phyloP scores from a whole-genome alignment of 2,888 invertebrate species.

The Drosophila robusta region DNA sequence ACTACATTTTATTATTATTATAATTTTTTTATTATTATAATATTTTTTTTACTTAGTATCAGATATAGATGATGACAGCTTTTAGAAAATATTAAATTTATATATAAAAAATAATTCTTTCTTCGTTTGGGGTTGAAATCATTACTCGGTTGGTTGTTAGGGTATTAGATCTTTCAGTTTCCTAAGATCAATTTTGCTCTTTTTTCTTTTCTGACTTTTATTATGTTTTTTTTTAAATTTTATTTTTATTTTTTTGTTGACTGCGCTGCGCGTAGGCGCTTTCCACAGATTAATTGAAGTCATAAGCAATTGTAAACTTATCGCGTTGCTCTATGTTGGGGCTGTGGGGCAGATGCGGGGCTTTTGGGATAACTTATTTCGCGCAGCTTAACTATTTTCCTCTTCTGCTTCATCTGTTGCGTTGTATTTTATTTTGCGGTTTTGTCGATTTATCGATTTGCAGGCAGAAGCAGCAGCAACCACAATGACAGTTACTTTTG shows the following conservation, averaged over 20 bases:
- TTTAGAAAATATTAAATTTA: no score
- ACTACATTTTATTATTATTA: no score
- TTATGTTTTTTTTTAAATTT: slow-evolving; percentile 16
- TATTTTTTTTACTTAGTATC: no score
- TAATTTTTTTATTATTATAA: no score
- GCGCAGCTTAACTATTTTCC: slow-evolving; percentile 19
- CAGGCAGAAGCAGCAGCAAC: slow-evolving; percentile 49
- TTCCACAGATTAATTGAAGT: slow-evolving; percentile 82
- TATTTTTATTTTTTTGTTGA: slow-evolving; percentile 6
- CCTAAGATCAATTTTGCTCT: neutral
- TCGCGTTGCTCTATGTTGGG: slow-evolving; percentile 61
- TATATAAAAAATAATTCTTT: no score
- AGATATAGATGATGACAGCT: no score
- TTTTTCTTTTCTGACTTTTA: slow-evolving; percentile 12
- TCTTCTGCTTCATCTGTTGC: slow-evolving; percentile 4
- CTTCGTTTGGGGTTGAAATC: no score
- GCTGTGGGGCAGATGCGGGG: slow-evolving; percentile 2
- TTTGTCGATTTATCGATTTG: slow-evolving; percentile 74
- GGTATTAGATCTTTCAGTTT: slow-evolving; percentile 2
- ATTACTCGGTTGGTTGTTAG: neutral
- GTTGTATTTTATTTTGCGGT: slow-evolving; percentile 39
- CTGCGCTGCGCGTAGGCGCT: slow-evolving; percentile 74
- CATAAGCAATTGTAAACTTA: slow-evolving; percentile 81
- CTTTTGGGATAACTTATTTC: slow-evolving; percentile 58
- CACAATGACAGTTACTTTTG: slow-evolving; percentile 57